A percentile compares a stretch with the other conserved stretches of the same genome.
phyloP scores from a whole-genome alignment of 2,888 invertebrate species.

The Gnatocerus cornutus region DNA sequence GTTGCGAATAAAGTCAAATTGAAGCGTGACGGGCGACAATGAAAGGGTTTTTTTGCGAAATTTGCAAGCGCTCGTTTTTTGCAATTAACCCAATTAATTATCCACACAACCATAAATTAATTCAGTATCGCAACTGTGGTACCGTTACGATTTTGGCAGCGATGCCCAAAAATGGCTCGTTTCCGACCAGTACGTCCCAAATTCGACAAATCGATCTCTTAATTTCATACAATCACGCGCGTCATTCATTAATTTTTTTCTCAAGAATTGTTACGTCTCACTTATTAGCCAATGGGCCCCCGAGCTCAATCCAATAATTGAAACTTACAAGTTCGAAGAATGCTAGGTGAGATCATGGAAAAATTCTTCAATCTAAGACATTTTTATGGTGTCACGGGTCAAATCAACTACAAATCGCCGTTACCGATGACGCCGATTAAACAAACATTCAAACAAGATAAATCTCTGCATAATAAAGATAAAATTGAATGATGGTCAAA shows the following conservation, averaged over 20 bases:
- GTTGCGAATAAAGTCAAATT: slow-evolving; percentile 5
- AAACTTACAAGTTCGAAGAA: not conserved
- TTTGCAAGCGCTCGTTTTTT: not conserved
- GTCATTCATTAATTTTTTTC: slow-evolving; percentile 8
- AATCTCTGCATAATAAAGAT: slow-evolving; percentile 20
- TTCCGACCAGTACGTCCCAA: slow-evolving; percentile 14
- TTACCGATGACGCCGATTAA: slow-evolving; percentile 6
- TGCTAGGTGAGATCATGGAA: not conserved
- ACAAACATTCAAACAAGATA: slow-evolving; percentile 27
- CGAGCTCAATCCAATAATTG: not conserved
- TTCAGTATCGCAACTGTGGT: not conserved
- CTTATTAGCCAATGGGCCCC: not conserved
- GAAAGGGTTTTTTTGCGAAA: slow-evolving; percentile 13
- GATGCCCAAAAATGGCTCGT: slow-evolving; percentile 14
- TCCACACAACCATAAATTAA: slow-evolving; percentile 5
- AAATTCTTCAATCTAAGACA: not conserved
- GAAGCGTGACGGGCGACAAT: slow-evolving; percentile 13
- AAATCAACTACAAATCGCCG: slow-evolving; percentile 27
- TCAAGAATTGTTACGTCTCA: slow-evolving; percentile 7
- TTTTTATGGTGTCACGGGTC: slow-evolving; percentile 31
- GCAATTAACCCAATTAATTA: slow-evolving; percentile 11
- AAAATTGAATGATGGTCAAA: slow-evolving; percentile 23
- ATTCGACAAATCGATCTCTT: slow-evolving; percentile 2
- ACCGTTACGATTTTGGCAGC: slow-evolving; percentile 6
- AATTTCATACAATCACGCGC: slow-evolving; percentile 3